Evolutionary conservation across 2,888 invertebrate genomes (phyloP).

Genomic region (Harmothoe impar): DNA sequence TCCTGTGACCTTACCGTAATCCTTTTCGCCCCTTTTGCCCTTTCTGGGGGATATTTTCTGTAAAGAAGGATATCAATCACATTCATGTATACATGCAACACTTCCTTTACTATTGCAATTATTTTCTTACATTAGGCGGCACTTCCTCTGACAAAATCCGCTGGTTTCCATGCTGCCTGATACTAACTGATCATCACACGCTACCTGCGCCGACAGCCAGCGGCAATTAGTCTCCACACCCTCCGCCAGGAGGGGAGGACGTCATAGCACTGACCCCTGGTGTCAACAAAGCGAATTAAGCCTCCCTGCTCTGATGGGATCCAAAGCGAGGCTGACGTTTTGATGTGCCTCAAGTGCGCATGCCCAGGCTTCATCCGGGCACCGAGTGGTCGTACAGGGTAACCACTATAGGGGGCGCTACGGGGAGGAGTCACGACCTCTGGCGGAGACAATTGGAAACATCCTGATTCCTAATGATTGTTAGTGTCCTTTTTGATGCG

Average conservation of each 20-base stretch:
- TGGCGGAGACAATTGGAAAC: not conserved
- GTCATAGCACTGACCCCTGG: conserved; percentile 31
- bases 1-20: no score
- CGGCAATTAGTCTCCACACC: conserved; percentile 24
- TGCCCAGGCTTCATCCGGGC: conserved; percentile 6
- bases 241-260: not conserved
- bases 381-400: not conserved
- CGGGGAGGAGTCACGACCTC: not conserved
- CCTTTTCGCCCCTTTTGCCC: no score
- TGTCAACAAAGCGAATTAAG: conserved; percentile 54
- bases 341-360: conserved; percentile 27
- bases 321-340: conserved; percentile 30
- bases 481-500: not conserved
- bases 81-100: no score
- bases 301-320: not conserved
- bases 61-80: no score
- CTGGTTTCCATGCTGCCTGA: no score
- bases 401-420: conserved; percentile 4
- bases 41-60: no score
- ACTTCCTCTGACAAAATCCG: no score
- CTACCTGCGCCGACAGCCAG: not conserved
- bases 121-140: no score
- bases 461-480: not conserved
- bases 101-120: no score
- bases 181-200: not conserved